Evolutionary conservation across 2,113 vertebrate genomes (phyloP).

Genomic region (Raja brachyura): DNA sequence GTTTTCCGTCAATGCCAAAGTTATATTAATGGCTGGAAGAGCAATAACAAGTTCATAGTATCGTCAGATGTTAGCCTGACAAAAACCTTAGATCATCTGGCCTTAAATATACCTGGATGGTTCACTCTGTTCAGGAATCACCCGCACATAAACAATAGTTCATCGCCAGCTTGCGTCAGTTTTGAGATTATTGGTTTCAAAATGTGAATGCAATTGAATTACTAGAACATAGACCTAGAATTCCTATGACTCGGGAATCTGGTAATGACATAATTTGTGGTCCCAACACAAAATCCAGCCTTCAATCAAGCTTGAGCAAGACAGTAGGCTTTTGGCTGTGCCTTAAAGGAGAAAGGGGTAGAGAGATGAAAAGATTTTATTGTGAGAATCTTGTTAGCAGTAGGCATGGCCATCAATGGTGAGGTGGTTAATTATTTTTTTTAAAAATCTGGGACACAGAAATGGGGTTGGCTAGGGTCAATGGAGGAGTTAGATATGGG

Average conservation of each 20-base stretch:
- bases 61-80: neutral
- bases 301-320: too few relatives aligned
- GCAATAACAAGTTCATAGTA: neutral
- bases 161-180: neutral
- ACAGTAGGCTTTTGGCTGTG: too few relatives aligned
- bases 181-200: neutral
- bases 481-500: neutral
- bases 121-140: neutral
- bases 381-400: neutral
- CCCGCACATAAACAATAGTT: neutral
- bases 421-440: neutral
- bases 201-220: neutral
- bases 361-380: too few relatives aligned
- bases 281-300: neutral
- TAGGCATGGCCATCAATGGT: neutral
- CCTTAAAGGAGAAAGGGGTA: too few relatives aligned
- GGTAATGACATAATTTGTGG: neutral
- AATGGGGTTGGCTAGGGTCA: neutral
- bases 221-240: neutral
- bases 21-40: neutral
- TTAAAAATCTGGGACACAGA: neutral
- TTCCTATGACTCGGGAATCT: neutral
- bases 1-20: neutral
- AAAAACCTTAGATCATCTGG: too few relatives aligned
- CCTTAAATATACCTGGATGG: neutral